A percentile compares a stretch with the other conserved stretches of the same genome.
phyloP scores from a whole-genome alignment of 2,888 invertebrate species.

The Crepidodera aurea region DNA sequence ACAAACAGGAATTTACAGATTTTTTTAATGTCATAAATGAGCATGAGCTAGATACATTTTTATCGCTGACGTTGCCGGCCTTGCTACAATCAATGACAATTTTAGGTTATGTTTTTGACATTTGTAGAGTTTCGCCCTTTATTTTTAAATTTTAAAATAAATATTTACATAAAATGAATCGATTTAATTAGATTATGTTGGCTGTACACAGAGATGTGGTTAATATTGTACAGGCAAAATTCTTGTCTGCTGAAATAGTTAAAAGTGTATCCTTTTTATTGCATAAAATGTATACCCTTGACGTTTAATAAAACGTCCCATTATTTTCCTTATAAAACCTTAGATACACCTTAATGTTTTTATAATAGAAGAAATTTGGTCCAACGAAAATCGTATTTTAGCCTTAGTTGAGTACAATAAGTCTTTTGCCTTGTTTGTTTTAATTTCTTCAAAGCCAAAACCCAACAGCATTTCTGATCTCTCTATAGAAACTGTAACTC shows the following conservation, averaged over 20 bases:
- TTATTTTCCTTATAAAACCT: constrained; percentile 45
- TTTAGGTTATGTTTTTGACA: constrained; percentile 33
- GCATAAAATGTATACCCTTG: background rate
- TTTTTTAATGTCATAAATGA: too few species aligned
- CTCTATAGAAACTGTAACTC: constrained; percentile 80
- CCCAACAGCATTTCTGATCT: constrained; percentile 80
- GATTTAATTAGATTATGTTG: constrained; percentile 47
- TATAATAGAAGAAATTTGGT: constrained; percentile 61
- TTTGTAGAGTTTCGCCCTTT: constrained; percentile 16
- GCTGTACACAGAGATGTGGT: constrained; percentile 56
- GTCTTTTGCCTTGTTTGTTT: constrained; percentile 67
- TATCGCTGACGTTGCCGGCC: background rate
- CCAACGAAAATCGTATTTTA: constrained; percentile 65
- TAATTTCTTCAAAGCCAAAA: constrained; percentile 68
- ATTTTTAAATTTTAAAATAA: constrained; percentile 27
- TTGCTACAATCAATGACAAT: constrained; percentile 2
- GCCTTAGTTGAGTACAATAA: constrained; percentile 68
- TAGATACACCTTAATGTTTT: constrained; percentile 60
- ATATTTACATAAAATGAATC: constrained; percentile 32
- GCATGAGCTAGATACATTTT: too few species aligned
- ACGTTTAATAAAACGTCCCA: constrained; percentile 4
- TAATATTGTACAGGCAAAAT: constrained; percentile 67
- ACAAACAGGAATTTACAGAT: too few species aligned
- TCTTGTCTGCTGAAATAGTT: constrained; percentile 66
- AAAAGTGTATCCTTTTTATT: constrained; percentile 65